Percentiles rank a stretch among this genome's conserved stretches.
Conservation (phyloP, 2,113 vertebrate genomes). For the Chaetorhynchus papuensis region DNA sequence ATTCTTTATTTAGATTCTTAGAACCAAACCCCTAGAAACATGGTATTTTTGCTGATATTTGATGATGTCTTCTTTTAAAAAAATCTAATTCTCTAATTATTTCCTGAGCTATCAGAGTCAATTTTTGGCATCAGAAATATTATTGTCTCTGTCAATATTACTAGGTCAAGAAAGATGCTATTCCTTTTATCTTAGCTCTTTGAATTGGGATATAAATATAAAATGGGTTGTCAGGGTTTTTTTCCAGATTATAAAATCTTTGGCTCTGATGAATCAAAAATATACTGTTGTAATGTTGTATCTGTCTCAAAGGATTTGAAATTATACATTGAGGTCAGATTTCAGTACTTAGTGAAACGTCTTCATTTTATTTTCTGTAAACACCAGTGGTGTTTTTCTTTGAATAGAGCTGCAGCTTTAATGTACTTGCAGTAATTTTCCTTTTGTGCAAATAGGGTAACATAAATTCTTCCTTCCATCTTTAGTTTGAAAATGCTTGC, state of each 20-base stretch:
- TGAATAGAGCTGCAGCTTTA: background rate
- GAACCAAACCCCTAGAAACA: background rate
- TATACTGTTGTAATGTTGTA: background rate
- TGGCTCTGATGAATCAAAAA: background rate
- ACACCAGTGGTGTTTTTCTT: background rate
- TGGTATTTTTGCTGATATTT: background rate
- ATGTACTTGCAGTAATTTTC: background rate
- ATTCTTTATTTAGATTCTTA: background rate
- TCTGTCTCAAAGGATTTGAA: background rate
- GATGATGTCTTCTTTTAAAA: background rate
- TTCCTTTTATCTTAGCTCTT: background rate
- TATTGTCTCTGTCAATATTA: background rate
- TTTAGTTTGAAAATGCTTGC: background rate
- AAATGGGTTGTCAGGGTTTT: background rate
- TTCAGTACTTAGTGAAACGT: background rate
- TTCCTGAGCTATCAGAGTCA: background rate
- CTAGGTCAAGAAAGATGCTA: background rate
- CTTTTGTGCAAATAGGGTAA: background rate
- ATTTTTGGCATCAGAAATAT: background rate
- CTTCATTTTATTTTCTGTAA: background rate
- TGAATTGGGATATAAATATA: background rate
- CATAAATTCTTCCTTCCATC: background rate
- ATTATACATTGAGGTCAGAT: background rate
- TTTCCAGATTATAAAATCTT: background rate
- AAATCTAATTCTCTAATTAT: background rate